Conservation (phyloP, 2,888 invertebrate species). For the Brachyptera putata region DNA sequence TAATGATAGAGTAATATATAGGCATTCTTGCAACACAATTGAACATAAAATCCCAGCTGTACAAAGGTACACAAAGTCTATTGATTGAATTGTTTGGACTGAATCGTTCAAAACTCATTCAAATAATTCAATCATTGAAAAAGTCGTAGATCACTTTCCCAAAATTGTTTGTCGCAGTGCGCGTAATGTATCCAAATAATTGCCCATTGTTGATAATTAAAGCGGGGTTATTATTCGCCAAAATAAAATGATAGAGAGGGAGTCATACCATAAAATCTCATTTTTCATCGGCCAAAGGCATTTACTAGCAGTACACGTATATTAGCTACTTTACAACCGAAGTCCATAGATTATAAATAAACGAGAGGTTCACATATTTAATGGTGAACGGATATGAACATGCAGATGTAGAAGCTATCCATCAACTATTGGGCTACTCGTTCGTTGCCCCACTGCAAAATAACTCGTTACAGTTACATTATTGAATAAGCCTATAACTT, state of each 20-base stretch:
- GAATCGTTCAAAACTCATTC: too few relatives aligned
- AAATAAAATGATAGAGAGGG: neutral
- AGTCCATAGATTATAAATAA: neutral
- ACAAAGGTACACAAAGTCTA: too few relatives aligned
- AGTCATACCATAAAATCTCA: neutral
- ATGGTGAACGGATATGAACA: constrained; percentile 1
- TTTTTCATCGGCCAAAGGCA: constrained; percentile 7
- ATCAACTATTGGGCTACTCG: neutral
- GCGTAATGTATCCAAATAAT: too few relatives aligned
- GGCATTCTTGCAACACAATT: too few relatives aligned
- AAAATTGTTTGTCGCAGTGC: too few relatives aligned
- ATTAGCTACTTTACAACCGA: neutral
- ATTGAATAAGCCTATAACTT: neutral
- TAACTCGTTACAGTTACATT: neutral
- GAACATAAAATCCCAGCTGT: too few relatives aligned
- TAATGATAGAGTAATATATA: too few relatives aligned
- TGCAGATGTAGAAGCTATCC: constrained; percentile 1
- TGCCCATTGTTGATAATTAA: neutral
- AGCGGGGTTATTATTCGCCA: neutral
- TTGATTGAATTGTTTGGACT: too few relatives aligned
- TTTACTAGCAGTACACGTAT: too few relatives aligned
- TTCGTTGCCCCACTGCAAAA: neutral
- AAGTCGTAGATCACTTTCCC: neutral
- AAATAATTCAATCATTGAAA: neutral
- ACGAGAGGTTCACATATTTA: neutral